Percentiles rank a stretch among this genome's conserved stretches.
phyloP scores from a whole-genome alignment of 2,797 vertebrate species.

The Gallirallus australis region DNA sequence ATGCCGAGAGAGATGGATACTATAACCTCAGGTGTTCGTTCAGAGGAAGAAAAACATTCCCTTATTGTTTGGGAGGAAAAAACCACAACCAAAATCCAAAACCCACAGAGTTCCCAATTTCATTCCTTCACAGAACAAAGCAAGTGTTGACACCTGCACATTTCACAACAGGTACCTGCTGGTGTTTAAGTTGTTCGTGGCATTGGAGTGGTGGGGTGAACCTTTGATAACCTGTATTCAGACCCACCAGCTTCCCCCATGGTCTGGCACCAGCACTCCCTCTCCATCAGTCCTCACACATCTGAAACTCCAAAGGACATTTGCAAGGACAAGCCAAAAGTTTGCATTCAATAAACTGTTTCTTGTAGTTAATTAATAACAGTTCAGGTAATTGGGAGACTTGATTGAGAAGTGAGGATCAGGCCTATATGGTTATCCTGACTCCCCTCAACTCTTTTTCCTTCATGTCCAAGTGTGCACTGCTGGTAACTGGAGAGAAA shows the following conservation, averaged over 20 bases:
- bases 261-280: neutral
- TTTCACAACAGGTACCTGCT: neutral
- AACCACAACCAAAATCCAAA: too few relatives aligned
- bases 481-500: neutral
- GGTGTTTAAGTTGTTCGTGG: neutral
- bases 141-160: neutral
- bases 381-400: neutral
- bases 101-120: neutral
- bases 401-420: neutral
- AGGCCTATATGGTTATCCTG: rapidly evolving
- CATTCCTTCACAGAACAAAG: neutral
- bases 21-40: neutral
- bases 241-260: neutral
- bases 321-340: neutral
- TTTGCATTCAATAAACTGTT: neutral
- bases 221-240: neutral
- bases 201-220: too few relatives aligned
- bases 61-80: neutral
- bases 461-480: neutral
- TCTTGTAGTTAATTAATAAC: neutral
- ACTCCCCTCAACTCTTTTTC: neutral
- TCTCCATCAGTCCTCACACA: neutral
- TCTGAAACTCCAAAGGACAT: neutral
- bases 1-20: rapidly evolving
- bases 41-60: neutral